Conservation (phyloP, 2,888 invertebrate species). For the Lasioglossum morio region DNA sequence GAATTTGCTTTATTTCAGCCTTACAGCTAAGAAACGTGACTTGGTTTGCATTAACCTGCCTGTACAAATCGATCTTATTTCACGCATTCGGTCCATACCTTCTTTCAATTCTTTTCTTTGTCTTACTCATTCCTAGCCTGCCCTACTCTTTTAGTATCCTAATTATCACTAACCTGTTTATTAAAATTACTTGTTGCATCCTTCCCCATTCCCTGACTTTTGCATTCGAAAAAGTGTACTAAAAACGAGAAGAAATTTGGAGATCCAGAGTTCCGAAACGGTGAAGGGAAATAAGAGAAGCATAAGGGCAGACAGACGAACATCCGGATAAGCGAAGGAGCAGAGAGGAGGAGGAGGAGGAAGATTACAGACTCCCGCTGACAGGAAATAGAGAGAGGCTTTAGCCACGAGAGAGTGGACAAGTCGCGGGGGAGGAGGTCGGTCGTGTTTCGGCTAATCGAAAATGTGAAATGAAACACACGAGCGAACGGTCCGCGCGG, state of each 20-base stretch:
- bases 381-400: constrained; percentile 66
- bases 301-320: background rate
- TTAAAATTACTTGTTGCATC: too few species aligned
- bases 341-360: constrained; percentile 5
- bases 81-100: too few species aligned
- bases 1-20: too few species aligned
- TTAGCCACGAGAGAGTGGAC: constrained; percentile 54
- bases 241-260: background rate
- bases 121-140: too few species aligned
- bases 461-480: constrained; percentile 69
- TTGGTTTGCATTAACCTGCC: too few species aligned
- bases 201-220: too few species aligned
- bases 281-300: background rate
- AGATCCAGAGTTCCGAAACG: background rate
- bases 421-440: constrained; percentile 9
- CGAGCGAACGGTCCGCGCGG: constrained; percentile 56
- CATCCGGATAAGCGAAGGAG: background rate
- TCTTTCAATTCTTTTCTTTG: too few species aligned
- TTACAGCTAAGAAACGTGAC: too few species aligned
- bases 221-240: background rate
- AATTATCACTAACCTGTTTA: too few species aligned
- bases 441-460: constrained; percentile 71
- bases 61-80: too few species aligned
- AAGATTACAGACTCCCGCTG: constrained; percentile 16
- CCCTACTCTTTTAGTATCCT: too few species aligned